phyloP scores from a whole-genome alignment of 2,113 vertebrate genomes.

The Microcebus jonahi region DNA sequence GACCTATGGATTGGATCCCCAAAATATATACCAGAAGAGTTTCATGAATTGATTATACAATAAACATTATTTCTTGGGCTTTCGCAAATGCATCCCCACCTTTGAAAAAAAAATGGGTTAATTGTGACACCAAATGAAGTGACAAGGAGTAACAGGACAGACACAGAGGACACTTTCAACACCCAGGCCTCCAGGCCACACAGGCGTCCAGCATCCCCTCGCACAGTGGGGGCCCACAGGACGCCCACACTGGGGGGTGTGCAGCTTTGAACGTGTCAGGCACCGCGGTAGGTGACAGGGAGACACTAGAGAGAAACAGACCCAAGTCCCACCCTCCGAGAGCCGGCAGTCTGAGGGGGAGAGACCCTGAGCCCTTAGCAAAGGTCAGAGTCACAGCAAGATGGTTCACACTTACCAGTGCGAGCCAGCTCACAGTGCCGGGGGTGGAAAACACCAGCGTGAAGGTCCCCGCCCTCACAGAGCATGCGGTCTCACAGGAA shows the following conservation, averaged over 20 bases:
- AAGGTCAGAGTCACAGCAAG: background rate
- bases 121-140: background rate
- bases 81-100: background rate
- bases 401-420: accelerated
- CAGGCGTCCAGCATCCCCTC: background rate
- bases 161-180: no score
- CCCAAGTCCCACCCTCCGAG: background rate
- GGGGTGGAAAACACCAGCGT: accelerated
- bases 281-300: accelerated
- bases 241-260: accelerated
- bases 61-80: background rate
- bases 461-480: no score
- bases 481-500: no score
- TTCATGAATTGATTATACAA: accelerated
- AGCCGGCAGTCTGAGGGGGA: accelerated
- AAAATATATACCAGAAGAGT: background rate
- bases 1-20: background rate
- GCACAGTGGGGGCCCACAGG: background rate
- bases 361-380: no score
- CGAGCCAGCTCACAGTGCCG: accelerated
- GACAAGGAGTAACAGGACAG: accelerated
- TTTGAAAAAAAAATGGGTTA: background rate
- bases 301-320: background rate
- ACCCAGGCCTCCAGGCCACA: no score
- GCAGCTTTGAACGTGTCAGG: accelerated